phyloP scores from a whole-genome alignment of 2,797 vertebrate species.

The Tamandua tetradactyla region DNA sequence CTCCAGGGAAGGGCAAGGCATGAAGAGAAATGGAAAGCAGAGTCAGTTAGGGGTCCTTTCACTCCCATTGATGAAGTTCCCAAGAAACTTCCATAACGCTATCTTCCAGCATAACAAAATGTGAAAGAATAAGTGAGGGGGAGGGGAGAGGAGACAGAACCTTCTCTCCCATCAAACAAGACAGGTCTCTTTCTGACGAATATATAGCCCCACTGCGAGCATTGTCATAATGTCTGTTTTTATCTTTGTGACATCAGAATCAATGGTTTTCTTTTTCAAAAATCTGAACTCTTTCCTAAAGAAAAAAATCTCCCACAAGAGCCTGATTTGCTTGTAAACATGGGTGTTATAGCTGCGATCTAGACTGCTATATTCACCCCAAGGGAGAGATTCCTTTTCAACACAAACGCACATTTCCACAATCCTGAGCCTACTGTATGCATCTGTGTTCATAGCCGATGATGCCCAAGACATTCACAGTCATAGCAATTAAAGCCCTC shows the following conservation, averaged over 20 bases:
- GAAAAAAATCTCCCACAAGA: neutral
- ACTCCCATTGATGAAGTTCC: neutral
- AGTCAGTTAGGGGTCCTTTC: neutral
- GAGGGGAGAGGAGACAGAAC: fast-evolving
- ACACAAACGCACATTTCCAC: neutral
- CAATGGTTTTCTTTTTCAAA: conserved; percentile 40
- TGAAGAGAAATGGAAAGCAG: neutral
- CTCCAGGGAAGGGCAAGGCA: neutral
- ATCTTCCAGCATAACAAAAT: neutral
- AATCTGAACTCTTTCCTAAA: conserved; percentile 6
- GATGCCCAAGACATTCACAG: neutral
- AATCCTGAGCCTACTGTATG: fast-evolving
- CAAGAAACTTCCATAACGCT: neutral
- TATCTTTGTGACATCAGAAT: neutral
- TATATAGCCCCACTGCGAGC: neutral
- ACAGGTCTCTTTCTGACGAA: neutral
- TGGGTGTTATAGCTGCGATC: neutral
- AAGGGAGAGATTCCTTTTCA: neutral
- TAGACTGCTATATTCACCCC: neutral
- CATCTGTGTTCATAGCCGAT: neutral
- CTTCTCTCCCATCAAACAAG: neutral
- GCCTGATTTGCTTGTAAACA: neutral
- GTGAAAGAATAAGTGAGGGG: neutral
- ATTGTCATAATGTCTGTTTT: neutral
- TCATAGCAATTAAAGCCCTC: neutral